These are phyloP conservation scores for Spatula clypeata DNA, from an alignment of 2,797 vertebrate genomes.

Conservation along the genomic window DNA sequence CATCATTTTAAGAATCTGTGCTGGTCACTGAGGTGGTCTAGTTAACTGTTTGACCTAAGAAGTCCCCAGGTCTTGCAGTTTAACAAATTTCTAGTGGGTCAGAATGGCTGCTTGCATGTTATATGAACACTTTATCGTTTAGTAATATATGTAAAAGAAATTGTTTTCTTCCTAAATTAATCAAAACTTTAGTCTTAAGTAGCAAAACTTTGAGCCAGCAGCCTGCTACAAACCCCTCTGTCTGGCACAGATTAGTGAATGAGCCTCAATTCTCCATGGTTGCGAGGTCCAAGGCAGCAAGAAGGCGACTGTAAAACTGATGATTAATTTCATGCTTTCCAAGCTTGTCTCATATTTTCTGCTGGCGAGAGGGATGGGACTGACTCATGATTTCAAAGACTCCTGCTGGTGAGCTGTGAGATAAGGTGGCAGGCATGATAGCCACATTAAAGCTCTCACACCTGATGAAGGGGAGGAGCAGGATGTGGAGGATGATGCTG, in stretches of 20 bases:
- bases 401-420: background rate
- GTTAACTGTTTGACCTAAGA: background rate
- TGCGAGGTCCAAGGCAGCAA: rapidly evolving
- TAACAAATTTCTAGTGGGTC: background rate
- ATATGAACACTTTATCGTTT: background rate
- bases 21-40: background rate
- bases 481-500: rapidly evolving
- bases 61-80: background rate
- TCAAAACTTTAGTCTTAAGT: background rate
- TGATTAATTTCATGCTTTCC: background rate
- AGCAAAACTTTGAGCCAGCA: background rate
- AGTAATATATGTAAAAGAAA: background rate
- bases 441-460: rapidly evolving
- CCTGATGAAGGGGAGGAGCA: background rate
- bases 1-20: background rate
- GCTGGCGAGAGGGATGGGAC: rapidly evolving
- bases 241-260: background rate
- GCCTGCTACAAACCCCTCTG: background rate
- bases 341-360: background rate
- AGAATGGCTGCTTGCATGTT: background rate
- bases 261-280: background rate
- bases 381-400: rapidly evolving
- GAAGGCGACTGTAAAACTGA: background rate
- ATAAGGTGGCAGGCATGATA: rapidly evolving
- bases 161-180: background rate